Evolutionary conservation across 2,797 vertebrate species (phyloP).

Genomic region (Fistularia tabacaria): DNA sequence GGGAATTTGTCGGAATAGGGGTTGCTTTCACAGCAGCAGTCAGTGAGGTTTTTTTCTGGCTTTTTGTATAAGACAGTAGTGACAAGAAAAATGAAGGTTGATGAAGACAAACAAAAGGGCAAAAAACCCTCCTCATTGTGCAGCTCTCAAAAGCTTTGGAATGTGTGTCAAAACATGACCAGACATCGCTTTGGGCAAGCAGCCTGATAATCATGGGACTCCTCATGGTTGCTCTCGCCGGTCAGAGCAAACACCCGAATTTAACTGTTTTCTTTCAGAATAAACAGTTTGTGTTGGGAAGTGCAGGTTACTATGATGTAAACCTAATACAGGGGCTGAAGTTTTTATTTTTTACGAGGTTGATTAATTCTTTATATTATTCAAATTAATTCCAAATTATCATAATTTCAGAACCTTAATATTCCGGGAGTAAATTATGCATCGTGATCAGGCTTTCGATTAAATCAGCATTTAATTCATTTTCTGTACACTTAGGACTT

Average conservation of each 20-base stretch:
- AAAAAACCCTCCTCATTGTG: constrained; percentile 28
- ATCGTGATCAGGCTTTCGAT: too few relatives aligned
- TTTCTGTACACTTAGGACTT: too few relatives aligned
- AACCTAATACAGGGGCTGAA: neutral
- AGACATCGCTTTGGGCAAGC: constrained; percentile 48
- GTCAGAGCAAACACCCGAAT: constrained; percentile 43
- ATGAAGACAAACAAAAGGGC: constrained; percentile 48
- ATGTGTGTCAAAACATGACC: constrained; percentile 67
- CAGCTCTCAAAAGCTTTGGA: constrained; percentile 52
- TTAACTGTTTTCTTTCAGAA: neutral
- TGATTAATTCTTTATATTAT: too few relatives aligned
- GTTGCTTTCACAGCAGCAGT: constrained; percentile 24
- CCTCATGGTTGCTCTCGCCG: constrained; percentile 35
- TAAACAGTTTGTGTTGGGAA: too few relatives aligned
- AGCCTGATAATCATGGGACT: constrained; percentile 43
- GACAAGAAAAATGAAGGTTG: constrained; percentile 50
- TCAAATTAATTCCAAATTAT: too few relatives aligned
- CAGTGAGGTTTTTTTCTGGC: constrained; percentile 18
- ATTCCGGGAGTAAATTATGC: too few relatives aligned
- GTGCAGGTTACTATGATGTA: too few relatives aligned
- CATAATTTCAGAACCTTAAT: too few relatives aligned
- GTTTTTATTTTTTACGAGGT: neutral
- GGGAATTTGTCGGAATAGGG: constrained; percentile 14
- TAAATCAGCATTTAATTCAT: too few relatives aligned
- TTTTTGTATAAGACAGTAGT: constrained; percentile 36